These are phyloP conservation scores for Stigmatopora argus DNA, from an alignment of 2,113 vertebrate genomes.

Conservation along the genomic window DNA sequence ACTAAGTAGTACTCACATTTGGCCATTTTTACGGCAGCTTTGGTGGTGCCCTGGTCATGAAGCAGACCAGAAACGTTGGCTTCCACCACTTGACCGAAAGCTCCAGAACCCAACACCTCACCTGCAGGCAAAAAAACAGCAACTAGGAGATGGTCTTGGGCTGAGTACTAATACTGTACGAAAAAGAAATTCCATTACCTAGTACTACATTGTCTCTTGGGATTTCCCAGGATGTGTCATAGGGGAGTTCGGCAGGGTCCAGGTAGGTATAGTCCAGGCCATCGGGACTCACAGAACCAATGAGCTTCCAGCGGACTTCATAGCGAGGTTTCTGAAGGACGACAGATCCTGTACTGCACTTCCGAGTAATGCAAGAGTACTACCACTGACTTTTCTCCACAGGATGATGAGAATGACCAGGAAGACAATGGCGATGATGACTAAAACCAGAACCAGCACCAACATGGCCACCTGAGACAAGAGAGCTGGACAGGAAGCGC, in stretches of 20 bases:
- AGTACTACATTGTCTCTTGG: slow-evolving; percentile 81
- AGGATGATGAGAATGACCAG: slow-evolving; percentile 85
- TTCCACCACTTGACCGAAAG: slow-evolving; percentile 63
- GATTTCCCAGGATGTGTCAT: slow-evolving; percentile 85
- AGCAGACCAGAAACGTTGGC: slow-evolving; percentile 50
- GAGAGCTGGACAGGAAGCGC: slow-evolving; percentile 64
- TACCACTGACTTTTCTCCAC: slow-evolving; percentile 83
- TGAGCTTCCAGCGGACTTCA: slow-evolving; percentile 90
- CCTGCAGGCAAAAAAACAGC: slow-evolving; percentile 39
- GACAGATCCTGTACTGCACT: too few species aligned
- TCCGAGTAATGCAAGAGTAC: too few species aligned
- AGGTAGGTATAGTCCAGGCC: slow-evolving; percentile 86
- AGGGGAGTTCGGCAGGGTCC: slow-evolving; percentile 84
- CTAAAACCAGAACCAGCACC: slow-evolving; percentile 80
- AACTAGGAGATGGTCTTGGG: not conserved
- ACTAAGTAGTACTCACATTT: slow-evolving; percentile 42
- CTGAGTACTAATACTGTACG: not conserved
- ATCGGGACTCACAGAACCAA: slow-evolving; percentile 87
- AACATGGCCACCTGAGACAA: slow-evolving; percentile 83
- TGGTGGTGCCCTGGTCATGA: slow-evolving; percentile 39
- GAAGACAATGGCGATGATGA: slow-evolving; percentile 79
- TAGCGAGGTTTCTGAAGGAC: slow-evolving; percentile 84
- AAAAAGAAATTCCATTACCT: slow-evolving; percentile 57
- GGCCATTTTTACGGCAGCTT: slow-evolving; percentile 64
- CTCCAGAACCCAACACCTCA: slow-evolving; percentile 60